Percentiles rank a stretch among this genome's conserved stretches.
phyloP scores from a whole-genome alignment of 2,888 invertebrate genomes.

The Dugesia japonica region DNA sequence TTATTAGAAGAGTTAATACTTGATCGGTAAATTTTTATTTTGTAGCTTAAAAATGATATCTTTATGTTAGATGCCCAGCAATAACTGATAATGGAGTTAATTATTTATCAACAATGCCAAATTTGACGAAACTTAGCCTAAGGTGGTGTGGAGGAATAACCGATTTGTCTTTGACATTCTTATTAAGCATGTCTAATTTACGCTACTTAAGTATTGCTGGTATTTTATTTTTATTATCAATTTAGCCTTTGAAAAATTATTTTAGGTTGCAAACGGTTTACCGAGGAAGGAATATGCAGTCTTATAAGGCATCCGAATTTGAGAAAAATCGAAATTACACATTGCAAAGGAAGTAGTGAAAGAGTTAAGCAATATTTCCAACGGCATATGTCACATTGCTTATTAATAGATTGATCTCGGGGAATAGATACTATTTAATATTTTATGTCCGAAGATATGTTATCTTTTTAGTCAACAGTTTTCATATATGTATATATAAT shows the following conservation, averaged over 20 bases:
- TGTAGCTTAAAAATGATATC: background rate
- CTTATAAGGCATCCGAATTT: constrained; percentile 72
- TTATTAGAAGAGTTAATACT: constrained; percentile 76
- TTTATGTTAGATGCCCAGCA: constrained; percentile 65
- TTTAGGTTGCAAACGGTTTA: constrained; percentile 72
- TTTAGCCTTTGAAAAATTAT: background rate
- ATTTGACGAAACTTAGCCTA: constrained; percentile 68
- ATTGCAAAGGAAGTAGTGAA: constrained; percentile 68
- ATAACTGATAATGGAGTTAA: constrained; percentile 87
- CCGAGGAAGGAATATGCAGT: constrained; percentile 73
- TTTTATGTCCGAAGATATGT: background rate
- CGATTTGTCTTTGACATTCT: constrained; percentile 79
- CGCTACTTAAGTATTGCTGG: constrained; percentile 78
- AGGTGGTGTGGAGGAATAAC: constrained; percentile 85
- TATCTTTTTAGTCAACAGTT: background rate
- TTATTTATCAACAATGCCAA: constrained; percentile 84
- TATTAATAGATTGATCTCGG: constrained; percentile 25
- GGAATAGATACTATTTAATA: constrained; percentile 14
- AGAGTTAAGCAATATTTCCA: background rate
- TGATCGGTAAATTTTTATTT: constrained; percentile 59
- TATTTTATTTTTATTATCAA: constrained; percentile 49
- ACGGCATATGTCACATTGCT: constrained; percentile 30
- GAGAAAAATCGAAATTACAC: constrained; percentile 77
- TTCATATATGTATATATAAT: constrained; percentile 53
- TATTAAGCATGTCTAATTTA: constrained; percentile 78